Base-by-base conservation (phyloP, 1,140 invertebrate species). In the Gerris buenoi region DNA sequence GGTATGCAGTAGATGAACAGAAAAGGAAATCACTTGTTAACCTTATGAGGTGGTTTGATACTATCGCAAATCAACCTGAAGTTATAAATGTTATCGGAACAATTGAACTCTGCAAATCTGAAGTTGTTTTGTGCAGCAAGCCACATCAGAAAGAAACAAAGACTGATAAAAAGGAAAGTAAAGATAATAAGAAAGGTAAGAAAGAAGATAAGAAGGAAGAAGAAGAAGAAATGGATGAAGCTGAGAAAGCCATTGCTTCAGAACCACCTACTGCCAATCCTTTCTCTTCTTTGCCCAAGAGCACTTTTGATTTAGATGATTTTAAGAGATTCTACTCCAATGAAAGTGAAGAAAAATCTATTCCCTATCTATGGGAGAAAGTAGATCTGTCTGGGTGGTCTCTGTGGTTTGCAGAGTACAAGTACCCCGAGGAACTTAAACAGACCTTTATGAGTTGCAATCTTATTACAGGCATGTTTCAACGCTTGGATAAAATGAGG, bases 351-450 rank as follows among this genome's bases (percentile, higher is more conserved):
- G 80, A 77, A 56, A 80, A 81, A 67, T 85, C 86, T 14, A 76
- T 88, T 58, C 84, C 85, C 57, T 86, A 84, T 70, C 88, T 88
- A 75, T 88, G 85, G 85, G 79, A 86, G 69, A 82, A 87, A 68
- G 87, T 88, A 77, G 87, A 88, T 72, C 76, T 81, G 64, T 81
- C 85, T 67, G 79, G 84, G 72, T 86, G 83, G 74, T 86, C 84
- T 2, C 82, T 88, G 66, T 88, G 86, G 86, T 80, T 76, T 69
- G 79, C 81, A 73, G 82, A 85, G 72, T 88, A 88, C 77, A 84
- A 84, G 67, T 86, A 81, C 72, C 79, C 81, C 29, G 75, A 85
- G 63, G 84, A 87, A 67, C 77, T 88, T 5, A 77, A 77, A 57
- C 74, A 80, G 67, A 76, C 80, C 27, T 88, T 86, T 74, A 88